Evolutionary conservation across 1,140 invertebrate species (phyloP), one percentile per base, ranked within the genome.

Genomic region (Sminthurides bifidus): DNA sequence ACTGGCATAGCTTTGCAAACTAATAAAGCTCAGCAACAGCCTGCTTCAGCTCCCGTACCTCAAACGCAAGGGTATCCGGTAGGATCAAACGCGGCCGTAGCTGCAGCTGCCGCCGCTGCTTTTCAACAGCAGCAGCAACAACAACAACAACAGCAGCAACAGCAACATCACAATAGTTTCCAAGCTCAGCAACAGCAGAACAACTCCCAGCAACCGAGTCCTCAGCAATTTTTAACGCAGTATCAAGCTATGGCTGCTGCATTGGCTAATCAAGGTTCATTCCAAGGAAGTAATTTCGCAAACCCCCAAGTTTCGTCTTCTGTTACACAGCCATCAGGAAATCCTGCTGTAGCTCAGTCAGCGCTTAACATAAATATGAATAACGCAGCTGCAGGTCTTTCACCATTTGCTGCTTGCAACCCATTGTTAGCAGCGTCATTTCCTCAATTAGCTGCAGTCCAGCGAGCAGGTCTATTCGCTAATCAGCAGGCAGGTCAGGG

Each of bases 1-100:
- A 84, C 84, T 30, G 85, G 85, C 48, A 80, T 86, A 30, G 77
- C 83, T 5, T 72, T 85, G 6, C 85, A 84, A 65, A 79, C 79
- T 54, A 65, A 61, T 58, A 64, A 66, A 59, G 58, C 59, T 63
- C 67, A 59, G 61, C 67, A 66, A 65, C 65, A 49, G 56, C 58
- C 61, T 55, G 58, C 65, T 63, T 61, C 62, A 59, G 60, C 54
- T 29, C 49, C 60, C 27, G 45, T 56, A 54, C 63, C 58, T 48
- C 29, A 26, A 21, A 30, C 30, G 8, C 52, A 58, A 8, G 29
- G 29, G 19, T 41, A 30, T 35, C 3, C 10, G 17, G n/a, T n/a
- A n/a, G n/a, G n/a, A n/a, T n/a, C n/a, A n/a, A n/a, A n/a, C n/a
- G 31, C 19, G 19, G 27, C 45, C n/a, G 2, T 3, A 6, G 30